Conservation (phyloP, 2,888 invertebrate genomes). For the Drosophila hamatofila region DNA sequence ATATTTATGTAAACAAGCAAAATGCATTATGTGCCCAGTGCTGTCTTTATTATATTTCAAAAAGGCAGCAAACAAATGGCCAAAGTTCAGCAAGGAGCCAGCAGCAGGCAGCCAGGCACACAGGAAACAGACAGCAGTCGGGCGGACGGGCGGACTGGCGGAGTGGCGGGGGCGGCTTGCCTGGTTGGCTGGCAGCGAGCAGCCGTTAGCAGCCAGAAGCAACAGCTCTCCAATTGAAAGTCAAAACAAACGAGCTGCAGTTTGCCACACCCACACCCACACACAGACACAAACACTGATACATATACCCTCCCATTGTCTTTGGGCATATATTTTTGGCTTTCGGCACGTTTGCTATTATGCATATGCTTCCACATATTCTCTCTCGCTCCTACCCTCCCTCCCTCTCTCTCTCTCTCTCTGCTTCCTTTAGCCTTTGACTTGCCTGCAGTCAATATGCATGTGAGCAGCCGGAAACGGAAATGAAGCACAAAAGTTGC, state of each 20-base stretch:
- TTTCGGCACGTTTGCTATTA: conserved; percentile 75
- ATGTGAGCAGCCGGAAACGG: conserved; percentile 68
- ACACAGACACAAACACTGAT: conserved; percentile 23
- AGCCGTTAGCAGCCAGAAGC: conserved; percentile 46
- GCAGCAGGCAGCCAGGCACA: conserved; percentile 17
- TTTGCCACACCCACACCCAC: conserved; percentile 29
- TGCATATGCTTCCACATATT: conserved; percentile 67
- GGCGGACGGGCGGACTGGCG: not conserved
- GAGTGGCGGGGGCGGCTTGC: conserved; percentile 3
- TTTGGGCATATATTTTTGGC: conserved; percentile 68
- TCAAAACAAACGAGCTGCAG: conserved; percentile 73
- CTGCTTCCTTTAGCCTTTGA: conserved; percentile 38
- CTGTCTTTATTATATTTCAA: conserved; percentile 63
- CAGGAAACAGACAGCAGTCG: conserved; percentile 23
- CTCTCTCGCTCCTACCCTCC: conserved; percentile 10
- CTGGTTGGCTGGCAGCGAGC: conserved; percentile 17
- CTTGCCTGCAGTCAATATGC: conserved; percentile 36
- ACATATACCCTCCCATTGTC: conserved; percentile 55
- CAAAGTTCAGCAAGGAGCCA: conserved; percentile 47
- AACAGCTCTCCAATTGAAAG: conserved; percentile 75
- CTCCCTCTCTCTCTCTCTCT: conserved; percentile 9
- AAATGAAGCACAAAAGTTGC: conserved; percentile 80
- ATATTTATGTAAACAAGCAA: conserved; percentile 70
- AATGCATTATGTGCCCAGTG: conserved; percentile 64
- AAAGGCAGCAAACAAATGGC: conserved; percentile 57